Base-by-base conservation (phyloP, 2,888 invertebrate genomes). In the Alcis repandata region DNA sequence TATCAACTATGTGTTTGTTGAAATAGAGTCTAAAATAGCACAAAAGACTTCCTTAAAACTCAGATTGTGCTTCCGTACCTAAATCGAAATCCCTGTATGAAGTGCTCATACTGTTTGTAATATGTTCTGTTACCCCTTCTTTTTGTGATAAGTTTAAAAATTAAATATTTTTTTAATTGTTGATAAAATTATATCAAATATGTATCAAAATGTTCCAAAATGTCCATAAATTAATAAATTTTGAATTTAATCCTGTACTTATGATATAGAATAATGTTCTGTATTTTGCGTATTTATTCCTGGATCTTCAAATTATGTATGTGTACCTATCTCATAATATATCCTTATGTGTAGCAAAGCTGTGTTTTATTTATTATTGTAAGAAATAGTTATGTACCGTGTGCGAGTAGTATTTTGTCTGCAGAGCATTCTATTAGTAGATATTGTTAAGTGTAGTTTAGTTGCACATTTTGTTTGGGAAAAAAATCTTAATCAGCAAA, bases 311-410 rank as follows among this genome's bases (percentile, higher is more conserved):
- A 46, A 52, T 81, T 74, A 74, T 78, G 79, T 81, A 76, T 83
- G 83, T 87, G 78, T 88, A 54, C 43, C 54, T 54, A 85, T 88
- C 82, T 86, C 83, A 86, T 74, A 74, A 86, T 84, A 87, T 86
- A 87, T 88, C 86, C 83, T 79, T 87, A 87, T 87, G 85, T 88
- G 89, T 89, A 90, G 89, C 81, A 76, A 73, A 38, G n/a, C 11
- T 38, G 43, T 71, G 81, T 90, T 89, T 90, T 77, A 82, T 85
- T 88, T 13, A 15, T 40, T 0, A 2, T 40, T 15, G 6, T 15
- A 40, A 6, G 27, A 27, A 6, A 4, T 27, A 2, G 27, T 27
- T 27, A 27, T 27, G 27, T 27, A 27, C 27, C n/a, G n/a, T n/a
- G n/a, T n/a, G n/a, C n/a, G n/a, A n/a, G n/a, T n/a, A n/a, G n/a